Base-by-base conservation (phyloP, 2,113 vertebrate species). In the Alethe diademata region DNA sequence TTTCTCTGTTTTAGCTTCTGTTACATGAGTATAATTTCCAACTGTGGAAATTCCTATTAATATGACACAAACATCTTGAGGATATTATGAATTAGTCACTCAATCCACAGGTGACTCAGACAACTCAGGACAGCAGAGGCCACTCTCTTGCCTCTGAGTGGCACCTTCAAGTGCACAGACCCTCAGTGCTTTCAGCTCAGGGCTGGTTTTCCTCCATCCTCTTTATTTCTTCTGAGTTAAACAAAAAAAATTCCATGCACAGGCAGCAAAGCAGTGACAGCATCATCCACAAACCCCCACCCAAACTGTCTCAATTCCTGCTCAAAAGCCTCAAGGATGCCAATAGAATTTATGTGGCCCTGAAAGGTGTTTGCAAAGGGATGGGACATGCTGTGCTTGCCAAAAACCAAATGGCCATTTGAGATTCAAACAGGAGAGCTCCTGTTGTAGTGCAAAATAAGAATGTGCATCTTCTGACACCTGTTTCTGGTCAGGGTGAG, bases 301-400 rank as follows among this genome's bases (percentile, higher is more conserved):
- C 47, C 80, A 50, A 61, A 78, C 29, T 48, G 45, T 9, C 23
- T 73, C 31, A 12, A 14, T 24, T 51, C 50, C 53, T 56, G 40
- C 66, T 43, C 14, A n/a, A 89, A 76, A 80, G 58, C 85, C 72
- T 4, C 1, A 10, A 76, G 81, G 79, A 23, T 42, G 60, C 40
- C 71, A 48, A n/a, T 0, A 23, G 35, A 23, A 33, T 22, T 25
- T 3, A 22, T 5, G 60, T 28, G 54, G 38, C 35, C 33, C 33
- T 51, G 65, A 26, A 62, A 53, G 75, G 61, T 62, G 61, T 35
- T 42, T 60, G 25, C 56, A 74, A 88, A 86, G 42, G 71, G 56
- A 48, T 2, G 3, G 60, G 29, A 56, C 20, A 7, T 0, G 12
- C 0, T 8, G 47, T 25, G 54, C 40, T 17, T 69, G 62, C 62